Percentiles rank a stretch among this genome's conserved stretches.
Conservation (phyloP, 2,113 vertebrate species). For the Strigops habroptila region DNA sequence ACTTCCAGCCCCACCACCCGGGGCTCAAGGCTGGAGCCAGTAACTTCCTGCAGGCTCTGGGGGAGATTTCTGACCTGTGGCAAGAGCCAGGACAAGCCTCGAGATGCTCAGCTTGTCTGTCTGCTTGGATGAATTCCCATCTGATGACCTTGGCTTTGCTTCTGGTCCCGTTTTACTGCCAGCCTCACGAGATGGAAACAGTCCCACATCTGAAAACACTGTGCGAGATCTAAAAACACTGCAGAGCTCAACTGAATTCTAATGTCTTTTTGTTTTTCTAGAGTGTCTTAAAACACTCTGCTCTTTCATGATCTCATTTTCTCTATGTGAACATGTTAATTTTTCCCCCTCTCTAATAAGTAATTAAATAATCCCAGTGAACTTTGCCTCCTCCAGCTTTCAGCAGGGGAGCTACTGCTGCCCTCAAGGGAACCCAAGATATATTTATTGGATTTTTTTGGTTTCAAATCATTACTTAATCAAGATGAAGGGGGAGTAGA, state of each 20-base stretch:
- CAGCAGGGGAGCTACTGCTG: conserved; percentile 20
- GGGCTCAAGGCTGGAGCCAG: not conserved
- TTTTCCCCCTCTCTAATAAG: conserved; percentile 4
- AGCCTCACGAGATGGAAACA: not conserved
- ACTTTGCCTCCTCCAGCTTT: conserved; percentile 30
- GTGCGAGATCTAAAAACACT: not conserved
- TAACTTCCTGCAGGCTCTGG: not conserved
- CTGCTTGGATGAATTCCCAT: not conserved
- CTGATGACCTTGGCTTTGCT: not conserved
- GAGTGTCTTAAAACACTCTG: not conserved
- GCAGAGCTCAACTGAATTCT: not conserved
- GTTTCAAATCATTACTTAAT: conserved; percentile 75
- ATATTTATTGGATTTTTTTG: conserved; percentile 56
- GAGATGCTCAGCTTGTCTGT: not conserved
- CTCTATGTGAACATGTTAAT: conserved; percentile 7
- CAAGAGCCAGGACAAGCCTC: not conserved
- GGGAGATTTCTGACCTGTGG: not conserved
- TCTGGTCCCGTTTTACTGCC: not conserved
- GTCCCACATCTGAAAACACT: not conserved
- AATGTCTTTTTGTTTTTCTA: conserved; percentile 15
- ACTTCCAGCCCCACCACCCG: not conserved
- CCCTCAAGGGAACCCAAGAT: conserved; percentile 50
- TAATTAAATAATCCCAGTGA: conserved; percentile 64
- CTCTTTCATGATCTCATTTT: conserved; percentile 29
- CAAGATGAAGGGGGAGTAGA: conserved; percentile 15